Conservation (phyloP, 2,888 invertebrate species). For the Bursaphelenchus okinawaensis region DNA sequence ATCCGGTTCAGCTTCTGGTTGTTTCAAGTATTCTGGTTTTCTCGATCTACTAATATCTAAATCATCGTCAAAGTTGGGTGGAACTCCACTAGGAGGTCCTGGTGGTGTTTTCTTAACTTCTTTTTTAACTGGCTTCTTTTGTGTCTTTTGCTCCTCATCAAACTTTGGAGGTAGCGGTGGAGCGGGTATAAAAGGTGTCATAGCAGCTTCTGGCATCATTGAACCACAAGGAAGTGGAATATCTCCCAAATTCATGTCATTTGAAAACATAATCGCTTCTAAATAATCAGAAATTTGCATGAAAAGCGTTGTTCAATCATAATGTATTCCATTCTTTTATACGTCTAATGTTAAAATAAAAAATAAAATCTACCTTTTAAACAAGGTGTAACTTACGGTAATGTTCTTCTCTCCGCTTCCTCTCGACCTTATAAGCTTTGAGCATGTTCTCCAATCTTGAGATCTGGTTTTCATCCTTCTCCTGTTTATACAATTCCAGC, state of each 20-base stretch:
- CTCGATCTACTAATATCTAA: background rate
- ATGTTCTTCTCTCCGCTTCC: constrained; percentile 32
- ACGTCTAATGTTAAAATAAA: background rate
- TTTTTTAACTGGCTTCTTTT: constrained; percentile 8
- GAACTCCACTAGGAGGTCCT: constrained; percentile 44
- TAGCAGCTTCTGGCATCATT: constrained; percentile 24
- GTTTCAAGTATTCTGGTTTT: background rate
- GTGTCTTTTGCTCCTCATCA: background rate
- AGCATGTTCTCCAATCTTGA: constrained; percentile 31
- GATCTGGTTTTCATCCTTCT: constrained; percentile 26
- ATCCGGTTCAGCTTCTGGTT: background rate
- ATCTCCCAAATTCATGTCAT: constrained; percentile 33
- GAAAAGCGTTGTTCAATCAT: too few species aligned
- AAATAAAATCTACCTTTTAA: background rate
- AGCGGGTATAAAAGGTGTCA: constrained; percentile 32
- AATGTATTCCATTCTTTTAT: too few species aligned
- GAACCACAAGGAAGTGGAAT: constrained; percentile 39
- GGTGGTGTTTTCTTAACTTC: constrained; percentile 12
- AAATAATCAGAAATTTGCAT: constrained; percentile 7
- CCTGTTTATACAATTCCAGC: constrained; percentile 30
- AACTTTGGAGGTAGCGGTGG: constrained; percentile 25
- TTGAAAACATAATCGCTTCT: constrained; percentile 41
- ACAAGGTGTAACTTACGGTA: constrained; percentile 27
- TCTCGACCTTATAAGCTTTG: constrained; percentile 34
- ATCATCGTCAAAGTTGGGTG: constrained; percentile 37